Evolutionary conservation across 2,888 invertebrate species (phyloP).

Genomic region (Calameuta pallipes): DNA sequence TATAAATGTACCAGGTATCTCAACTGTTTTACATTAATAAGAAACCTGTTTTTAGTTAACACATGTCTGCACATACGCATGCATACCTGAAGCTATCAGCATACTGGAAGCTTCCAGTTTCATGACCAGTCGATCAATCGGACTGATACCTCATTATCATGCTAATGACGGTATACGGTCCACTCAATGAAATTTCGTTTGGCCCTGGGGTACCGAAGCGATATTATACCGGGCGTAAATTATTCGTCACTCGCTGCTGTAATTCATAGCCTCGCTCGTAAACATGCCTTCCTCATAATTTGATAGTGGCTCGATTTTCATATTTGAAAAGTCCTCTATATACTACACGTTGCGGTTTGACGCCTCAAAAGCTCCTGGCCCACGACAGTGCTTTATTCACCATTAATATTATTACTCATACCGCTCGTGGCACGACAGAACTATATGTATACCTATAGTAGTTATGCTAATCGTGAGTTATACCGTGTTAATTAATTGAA

Average conservation of each 20-base stretch:
- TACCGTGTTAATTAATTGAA: conserved; percentile 47
- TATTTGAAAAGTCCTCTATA: conserved; percentile 45
- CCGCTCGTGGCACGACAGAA: not conserved
- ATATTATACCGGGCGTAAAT: conserved; percentile 34
- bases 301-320: conserved; percentile 38
- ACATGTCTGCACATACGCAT: not conserved
- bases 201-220: conserved; percentile 35
- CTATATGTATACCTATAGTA: not conserved
- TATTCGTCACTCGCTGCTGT: conserved; percentile 41
- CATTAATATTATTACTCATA: not conserved
- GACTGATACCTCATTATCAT: conserved; percentile 22
- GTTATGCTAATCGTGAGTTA: conserved; percentile 42
- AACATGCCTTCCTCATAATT: conserved; percentile 46
- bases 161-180: conserved; percentile 1
- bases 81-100: not conserved
- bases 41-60: not conserved
- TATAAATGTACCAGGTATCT: not conserved
- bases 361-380: not conserved
- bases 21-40: not conserved
- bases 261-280: conserved; percentile 39
- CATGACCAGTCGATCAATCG: conserved; percentile 25
- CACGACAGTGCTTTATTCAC: not conserved
- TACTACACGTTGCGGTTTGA: not conserved
- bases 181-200: conserved; percentile 18
- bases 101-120: conserved; percentile 1